phyloP scores from a whole-genome alignment of 1,140 invertebrate genomes.

The Sminthurinus signatus region DNA sequence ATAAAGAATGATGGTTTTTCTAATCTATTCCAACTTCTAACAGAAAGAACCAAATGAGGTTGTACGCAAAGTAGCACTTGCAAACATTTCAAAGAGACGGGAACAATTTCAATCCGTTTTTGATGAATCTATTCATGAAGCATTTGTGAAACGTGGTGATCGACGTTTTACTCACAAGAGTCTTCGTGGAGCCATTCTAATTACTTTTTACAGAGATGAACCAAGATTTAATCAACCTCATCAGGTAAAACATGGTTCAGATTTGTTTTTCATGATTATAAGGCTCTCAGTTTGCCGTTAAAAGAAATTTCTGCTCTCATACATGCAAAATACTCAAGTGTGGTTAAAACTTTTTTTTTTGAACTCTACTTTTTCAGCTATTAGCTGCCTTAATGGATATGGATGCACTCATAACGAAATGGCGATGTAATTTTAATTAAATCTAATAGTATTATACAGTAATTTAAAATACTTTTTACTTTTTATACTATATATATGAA shows the following conservation, averaged over 20 bases:
- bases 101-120: slow-evolving; percentile 87
- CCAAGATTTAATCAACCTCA: slow-evolving; percentile 94
- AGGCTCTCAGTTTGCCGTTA: too few relatives aligned
- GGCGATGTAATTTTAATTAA: slow-evolving; percentile 73
- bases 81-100: slow-evolving; percentile 66
- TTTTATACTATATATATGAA: too few relatives aligned
- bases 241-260: too few relatives aligned
- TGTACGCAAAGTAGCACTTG: slow-evolving; percentile 55
- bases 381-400: slow-evolving; percentile 92
- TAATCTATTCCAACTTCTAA: too few relatives aligned
- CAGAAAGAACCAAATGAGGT: slow-evolving; percentile 56
- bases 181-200: slow-evolving; percentile 93
- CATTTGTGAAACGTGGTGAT: slow-evolving; percentile 72
- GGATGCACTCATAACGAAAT: slow-evolving; percentile 97
- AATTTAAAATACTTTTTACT: too few relatives aligned
- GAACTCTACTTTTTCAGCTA: too few relatives aligned
- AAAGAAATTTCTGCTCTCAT: too few relatives aligned
- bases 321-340: too few relatives aligned
- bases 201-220: slow-evolving; percentile 92
- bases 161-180: slow-evolving; percentile 83
- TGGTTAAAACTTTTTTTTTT: too few relatives aligned
- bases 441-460: too few relatives aligned
- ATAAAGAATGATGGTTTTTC: too few relatives aligned
- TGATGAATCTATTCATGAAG: slow-evolving; percentile 70
- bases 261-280: too few relatives aligned